These are phyloP conservation scores for Sphaerophoria taeniata DNA, from an alignment of 2,888 invertebrate species.

Conservation along the genomic window DNA sequence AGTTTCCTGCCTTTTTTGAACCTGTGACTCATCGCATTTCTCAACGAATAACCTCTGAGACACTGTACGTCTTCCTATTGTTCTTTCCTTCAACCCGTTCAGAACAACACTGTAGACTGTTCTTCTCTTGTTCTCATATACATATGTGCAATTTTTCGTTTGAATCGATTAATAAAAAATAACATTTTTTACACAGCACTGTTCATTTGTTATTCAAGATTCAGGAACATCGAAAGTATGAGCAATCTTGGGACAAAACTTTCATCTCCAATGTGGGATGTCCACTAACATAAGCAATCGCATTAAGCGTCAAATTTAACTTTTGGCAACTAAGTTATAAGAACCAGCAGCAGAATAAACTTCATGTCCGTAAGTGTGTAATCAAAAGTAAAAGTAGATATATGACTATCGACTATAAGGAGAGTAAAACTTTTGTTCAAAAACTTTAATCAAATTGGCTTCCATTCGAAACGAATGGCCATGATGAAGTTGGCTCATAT, in stretches of 20 bases:
- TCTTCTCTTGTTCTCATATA: too few species aligned
- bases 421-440: constrained; percentile 59
- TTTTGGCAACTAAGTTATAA: constrained; percentile 53
- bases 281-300: constrained; percentile 61
- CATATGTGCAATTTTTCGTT: not conserved
- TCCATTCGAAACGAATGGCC: constrained; percentile 37
- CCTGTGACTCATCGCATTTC: too few species aligned
- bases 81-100: too few species aligned
- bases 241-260: constrained; percentile 3
- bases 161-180: not conserved
- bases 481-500: not conserved
- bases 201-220: not conserved
- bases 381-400: constrained; percentile 60
- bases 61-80: too few species aligned
- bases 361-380: constrained; percentile 64
- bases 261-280: constrained; percentile 38
- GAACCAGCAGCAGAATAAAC: constrained; percentile 54
- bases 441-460: constrained; percentile 72
- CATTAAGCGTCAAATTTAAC: constrained; percentile 65
- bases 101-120: too few species aligned
- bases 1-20: too few species aligned
- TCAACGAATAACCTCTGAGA: too few species aligned
- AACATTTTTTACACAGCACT: not conserved
- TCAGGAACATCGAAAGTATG: not conserved
- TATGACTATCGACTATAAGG: constrained; percentile 3